Percentiles rank a stretch among this genome's conserved stretches.
Conservation (phyloP, 2,113 vertebrate species). For the Rousettus leschenaultii region DNA sequence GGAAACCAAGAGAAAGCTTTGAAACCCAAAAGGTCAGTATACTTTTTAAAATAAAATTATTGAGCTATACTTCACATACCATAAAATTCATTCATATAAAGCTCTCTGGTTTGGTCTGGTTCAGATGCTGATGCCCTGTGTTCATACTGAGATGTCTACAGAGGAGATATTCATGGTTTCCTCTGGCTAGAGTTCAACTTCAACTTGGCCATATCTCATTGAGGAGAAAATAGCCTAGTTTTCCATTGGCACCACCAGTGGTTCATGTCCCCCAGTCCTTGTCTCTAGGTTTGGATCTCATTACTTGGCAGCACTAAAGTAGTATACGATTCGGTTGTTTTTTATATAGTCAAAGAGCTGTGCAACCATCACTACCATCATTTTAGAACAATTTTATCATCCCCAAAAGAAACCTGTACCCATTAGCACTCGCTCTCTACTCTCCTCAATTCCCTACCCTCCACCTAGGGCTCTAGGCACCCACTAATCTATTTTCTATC, state of each 20-base stretch:
- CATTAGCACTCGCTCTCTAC: neutral
- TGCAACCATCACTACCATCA: neutral
- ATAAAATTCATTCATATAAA: neutral
- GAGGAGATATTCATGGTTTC: neutral
- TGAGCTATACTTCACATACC: neutral
- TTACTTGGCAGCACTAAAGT: neutral
- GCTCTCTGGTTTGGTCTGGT: neutral
- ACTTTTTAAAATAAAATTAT: neutral
- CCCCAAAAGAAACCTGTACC: neutral
- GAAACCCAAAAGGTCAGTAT: neutral
- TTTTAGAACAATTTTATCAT: neutral
- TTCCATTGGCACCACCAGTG: neutral
- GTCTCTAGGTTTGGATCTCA: neutral
- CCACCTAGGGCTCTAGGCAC: neutral
- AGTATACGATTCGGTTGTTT: neutral
- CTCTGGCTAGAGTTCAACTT: neutral
- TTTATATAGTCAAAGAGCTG: neutral
- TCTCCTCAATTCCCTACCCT: neutral
- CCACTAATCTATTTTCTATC: neutral
- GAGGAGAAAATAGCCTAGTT: neutral
- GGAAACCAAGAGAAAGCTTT: neutral
- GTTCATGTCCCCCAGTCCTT: neutral
- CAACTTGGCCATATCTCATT: neutral
- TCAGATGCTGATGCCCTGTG: neutral
- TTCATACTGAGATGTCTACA: neutral